Evolutionary conservation across 2,888 invertebrate genomes (phyloP).

Genomic region (Nomada ruficornis): DNA sequence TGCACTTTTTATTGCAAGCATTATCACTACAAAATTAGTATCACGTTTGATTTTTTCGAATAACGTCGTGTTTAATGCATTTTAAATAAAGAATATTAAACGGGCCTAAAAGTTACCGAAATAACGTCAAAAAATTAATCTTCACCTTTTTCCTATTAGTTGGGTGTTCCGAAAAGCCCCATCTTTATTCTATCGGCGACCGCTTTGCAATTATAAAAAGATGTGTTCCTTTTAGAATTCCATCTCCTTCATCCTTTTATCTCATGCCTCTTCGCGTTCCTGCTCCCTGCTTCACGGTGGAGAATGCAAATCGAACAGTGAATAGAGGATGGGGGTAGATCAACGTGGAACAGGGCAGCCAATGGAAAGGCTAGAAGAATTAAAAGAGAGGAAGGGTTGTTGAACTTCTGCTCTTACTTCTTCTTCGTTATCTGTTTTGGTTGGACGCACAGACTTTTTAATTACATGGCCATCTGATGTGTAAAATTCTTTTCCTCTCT

Average conservation of each 20-base stretch:
- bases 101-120: neutral
- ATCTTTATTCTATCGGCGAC: slow-evolving; percentile 67
- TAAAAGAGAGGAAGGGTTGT: slow-evolving; percentile 75
- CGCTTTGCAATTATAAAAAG: slow-evolving; percentile 80
- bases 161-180: slow-evolving; percentile 69
- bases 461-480: slow-evolving; percentile 81
- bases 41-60: no score
- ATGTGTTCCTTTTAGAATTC: slow-evolving; percentile 60
- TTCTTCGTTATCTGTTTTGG: slow-evolving; percentile 80
- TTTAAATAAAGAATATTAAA: no score
- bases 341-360: slow-evolving; percentile 49
- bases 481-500: slow-evolving; percentile 78
- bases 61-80: no score
- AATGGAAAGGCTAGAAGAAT: slow-evolving; percentile 71
- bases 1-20: no score
- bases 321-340: slow-evolving; percentile 59
- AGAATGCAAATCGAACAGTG: slow-evolving; percentile 69
- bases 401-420: slow-evolving; percentile 72
- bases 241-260: slow-evolving; percentile 66
- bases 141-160: slow-evolving; percentile 71
- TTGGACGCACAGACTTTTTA: slow-evolving; percentile 81
- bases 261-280: slow-evolving; percentile 61
- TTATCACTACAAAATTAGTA: no score
- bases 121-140: slow-evolving; percentile 63
- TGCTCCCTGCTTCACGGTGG: slow-evolving; percentile 53